Evolutionary conservation across 2,888 invertebrate genomes (phyloP).

Genomic region (Baccha elongata): DNA sequence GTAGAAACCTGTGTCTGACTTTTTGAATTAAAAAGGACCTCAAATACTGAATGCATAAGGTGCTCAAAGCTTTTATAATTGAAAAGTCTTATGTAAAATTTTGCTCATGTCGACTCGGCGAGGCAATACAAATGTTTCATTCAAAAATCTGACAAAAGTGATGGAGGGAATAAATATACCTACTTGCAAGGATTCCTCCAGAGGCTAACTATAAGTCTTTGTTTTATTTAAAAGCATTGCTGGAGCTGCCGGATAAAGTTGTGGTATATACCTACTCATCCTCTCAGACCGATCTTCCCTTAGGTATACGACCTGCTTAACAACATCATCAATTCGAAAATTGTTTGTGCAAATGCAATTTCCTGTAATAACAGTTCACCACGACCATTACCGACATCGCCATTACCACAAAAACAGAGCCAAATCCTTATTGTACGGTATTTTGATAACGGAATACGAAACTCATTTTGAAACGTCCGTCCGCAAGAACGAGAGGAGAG

Average conservation of each 20-base stretch:
- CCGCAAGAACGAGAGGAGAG: conserved; percentile 1
- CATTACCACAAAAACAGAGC: conserved; percentile 68
- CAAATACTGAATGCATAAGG: background rate
- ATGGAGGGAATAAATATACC: background rate
- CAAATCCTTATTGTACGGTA: conserved; percentile 70
- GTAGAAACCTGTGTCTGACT: conserved; percentile 16
- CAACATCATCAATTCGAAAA: conserved; percentile 71
- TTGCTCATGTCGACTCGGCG: conserved; percentile 35
- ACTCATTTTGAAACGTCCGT: conserved; percentile 64
- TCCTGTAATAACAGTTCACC: conserved; percentile 72
- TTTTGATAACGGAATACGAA: conserved; percentile 72
- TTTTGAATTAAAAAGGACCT: background rate
- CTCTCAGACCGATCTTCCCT: no score
- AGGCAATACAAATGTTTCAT: conserved; percentile 24
- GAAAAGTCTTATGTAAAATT: conserved; percentile 46
- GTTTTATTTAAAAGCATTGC: conserved; percentile 49
- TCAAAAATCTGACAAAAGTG: conserved; percentile 18
- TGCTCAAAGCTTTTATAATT: conserved; percentile 46
- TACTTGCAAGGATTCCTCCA: conserved; percentile 7
- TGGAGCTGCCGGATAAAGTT: conserved; percentile 26
- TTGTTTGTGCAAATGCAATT: conserved; percentile 73
- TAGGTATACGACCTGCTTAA: no score
- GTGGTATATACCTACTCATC: conserved; percentile 2
- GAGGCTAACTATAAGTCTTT: conserved; percentile 32
- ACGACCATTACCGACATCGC: conserved; percentile 66